Evolutionary conservation across 1,140 invertebrate species (phyloP), one percentile per base, ranked within the genome.

Genomic region (Choristoneura fumiferana): DNA sequence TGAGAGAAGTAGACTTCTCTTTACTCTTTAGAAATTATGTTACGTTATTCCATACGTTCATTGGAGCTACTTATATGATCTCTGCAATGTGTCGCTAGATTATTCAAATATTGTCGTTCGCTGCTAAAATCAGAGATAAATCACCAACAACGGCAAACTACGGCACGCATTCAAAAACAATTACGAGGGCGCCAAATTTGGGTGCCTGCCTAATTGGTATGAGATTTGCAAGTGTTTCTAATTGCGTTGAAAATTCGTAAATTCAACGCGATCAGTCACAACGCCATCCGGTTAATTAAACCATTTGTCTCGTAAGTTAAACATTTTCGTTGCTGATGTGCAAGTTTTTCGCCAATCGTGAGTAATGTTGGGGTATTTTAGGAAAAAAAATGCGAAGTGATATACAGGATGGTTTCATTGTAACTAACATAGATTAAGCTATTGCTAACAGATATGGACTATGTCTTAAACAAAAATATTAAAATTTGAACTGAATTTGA

Each of bases 151-250:
- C 67, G 73, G 6, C 69, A 76, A 87, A 85, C 81, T 87, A 83
- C 66, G 57, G 62, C 40, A 63, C 76, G 71, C 75, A 84, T 88
- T 83, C 85, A 86, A 86, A 87, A 88, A 88, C 85, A 86, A 85
- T 88, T 84, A 80, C 74, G 78, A 85, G 85, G 83, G 85, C 81
- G 85, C 70, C 65, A 84, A 49, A 73, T 81, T 88, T 88, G 85
- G 85, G 85, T 64, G 72, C 65, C 66, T 88, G 85, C 83, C 85
- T 88, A 88, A 88, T 88, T 88, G 85, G 78, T 88, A 85, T 87
- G 85, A 85, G 81, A 88, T 88, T 87, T 86, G 83, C 85, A 86
- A 85, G 79, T 88, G 83, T 84, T 80, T 76, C 83, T 88, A 88
- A 88, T 88, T 88, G 85, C 84, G 76, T 78, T 71, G 83, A 83